Base-by-base conservation (phyloP, 2,888 invertebrate species). In the Heteropelma amictum region DNA sequence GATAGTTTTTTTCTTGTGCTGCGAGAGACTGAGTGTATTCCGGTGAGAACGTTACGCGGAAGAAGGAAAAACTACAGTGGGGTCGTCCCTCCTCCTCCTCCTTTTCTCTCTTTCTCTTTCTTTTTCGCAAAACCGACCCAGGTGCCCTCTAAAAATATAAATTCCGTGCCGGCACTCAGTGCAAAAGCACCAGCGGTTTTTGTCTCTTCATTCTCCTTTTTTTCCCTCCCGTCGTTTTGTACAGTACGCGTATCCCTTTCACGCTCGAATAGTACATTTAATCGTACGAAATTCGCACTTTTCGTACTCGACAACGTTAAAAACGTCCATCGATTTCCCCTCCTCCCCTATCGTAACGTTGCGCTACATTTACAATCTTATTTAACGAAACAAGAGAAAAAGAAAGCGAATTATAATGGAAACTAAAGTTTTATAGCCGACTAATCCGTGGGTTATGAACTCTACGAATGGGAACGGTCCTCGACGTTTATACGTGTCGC, bases 131-230 rank as follows among this genome's bases (percentile, higher is more conserved):
- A 63, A 63, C 79, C 81, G 85, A 86, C 84, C 87, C 84, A 84
- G 87, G 86, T 86, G 84, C 85, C 85, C 87, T 87, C 87, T 88
- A 88, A 88, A 88, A 88, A 88, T 88, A 88, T 86, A 83, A 85
- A 84, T 87, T 86, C 69, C 83, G 81, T 81, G 82, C 85, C 86
- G 86, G 84, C 84, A 82, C 79, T 82, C 38, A 54, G 23, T 19
- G 83, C 83, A 80, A 49, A 26, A 61, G 38, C 51, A 60, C 26
- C 45, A 58, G 42, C 5, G 38, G 12, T 75, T 56, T 58, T 26
- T 61, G 45, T 61, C 21, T 60, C 28, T 35, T 14, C 28, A 7
- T 47, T 60, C 38, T 42, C n/a, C 21, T 6, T 70, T 58, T 72
- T 45, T 70, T 68, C 76, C 65, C 79, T 82, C 81, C 12, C 33